Conservation (phyloP, 2,888 invertebrate species). For the Junonia oenone region DNA sequence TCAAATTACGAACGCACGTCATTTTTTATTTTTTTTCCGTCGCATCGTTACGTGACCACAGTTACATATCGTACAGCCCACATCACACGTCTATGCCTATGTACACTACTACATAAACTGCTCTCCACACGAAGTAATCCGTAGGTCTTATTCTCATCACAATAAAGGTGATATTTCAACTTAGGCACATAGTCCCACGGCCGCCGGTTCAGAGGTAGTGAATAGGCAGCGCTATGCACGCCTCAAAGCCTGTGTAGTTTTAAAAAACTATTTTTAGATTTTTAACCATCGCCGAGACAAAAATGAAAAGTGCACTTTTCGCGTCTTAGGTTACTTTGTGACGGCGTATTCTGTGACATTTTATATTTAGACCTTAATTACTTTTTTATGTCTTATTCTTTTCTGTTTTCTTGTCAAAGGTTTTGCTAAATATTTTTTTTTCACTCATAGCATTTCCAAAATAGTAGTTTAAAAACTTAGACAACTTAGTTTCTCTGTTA, state of each 20-base stretch:
- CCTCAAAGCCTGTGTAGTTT: slow-evolving; percentile 16
- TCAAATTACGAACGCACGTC: neutral
- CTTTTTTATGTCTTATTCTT: neutral
- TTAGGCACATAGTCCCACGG: slow-evolving; percentile 15
- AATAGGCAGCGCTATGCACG: slow-evolving; percentile 26
- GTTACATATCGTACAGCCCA: slow-evolving; percentile 2
- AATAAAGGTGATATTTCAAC: slow-evolving; percentile 22
- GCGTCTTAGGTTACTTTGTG: slow-evolving; percentile 15
- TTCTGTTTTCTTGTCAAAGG: neutral
- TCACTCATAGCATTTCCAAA: no score
- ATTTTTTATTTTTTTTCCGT: neutral
- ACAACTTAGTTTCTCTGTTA: no score
- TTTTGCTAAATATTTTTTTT: no score
- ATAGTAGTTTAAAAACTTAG: no score
- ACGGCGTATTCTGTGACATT: slow-evolving; percentile 11
- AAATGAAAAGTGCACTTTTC: slow-evolving; percentile 22
- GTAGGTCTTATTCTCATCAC: slow-evolving; percentile 14
- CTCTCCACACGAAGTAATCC: slow-evolving; percentile 12
- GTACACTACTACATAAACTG: slow-evolving; percentile 13
- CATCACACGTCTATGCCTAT: slow-evolving; percentile 10
- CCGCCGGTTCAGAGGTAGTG: slow-evolving; percentile 21
- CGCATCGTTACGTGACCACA: neutral
- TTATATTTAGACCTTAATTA: slow-evolving; percentile 4
- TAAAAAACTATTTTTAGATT: slow-evolving; percentile 26
- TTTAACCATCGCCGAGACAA: slow-evolving; percentile 21